Base-by-base conservation (phyloP, 2,888 invertebrate genomes). In the Elmis aenea region DNA sequence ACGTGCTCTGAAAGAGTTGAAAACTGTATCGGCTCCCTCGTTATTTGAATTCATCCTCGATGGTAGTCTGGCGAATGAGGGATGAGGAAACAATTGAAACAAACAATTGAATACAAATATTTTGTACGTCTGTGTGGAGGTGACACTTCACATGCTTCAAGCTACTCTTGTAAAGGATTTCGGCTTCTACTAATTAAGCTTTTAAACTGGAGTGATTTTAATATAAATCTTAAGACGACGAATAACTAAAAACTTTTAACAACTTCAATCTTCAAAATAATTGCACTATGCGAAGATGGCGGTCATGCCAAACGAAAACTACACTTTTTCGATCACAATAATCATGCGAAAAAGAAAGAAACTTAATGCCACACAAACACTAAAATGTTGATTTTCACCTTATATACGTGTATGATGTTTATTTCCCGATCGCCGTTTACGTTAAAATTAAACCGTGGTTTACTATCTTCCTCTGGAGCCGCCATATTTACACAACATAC, bases 401-500 rank as follows among this genome's bases (percentile, higher is more conserved):
- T 65, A 59, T 66, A 65, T 52, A 64, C 61, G 47, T 54, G 59
- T 51, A 63, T 50, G 60, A 59, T 57, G 60, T 58, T 60, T 60
- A 55, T 60, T 58, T 64, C 62, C 56, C 55, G 58, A 36, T 62
- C 60, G 56, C 55, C 60, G 58, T 61, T 61, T 59, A 59, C 55
- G 54, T 61, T 57, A 56, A 55, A 53, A 58, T 55, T 58, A 59
- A 56, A 61, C 58, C 59, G 59, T 48, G 57, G 57, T 61, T 64
- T 64, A 59, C 64, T 66, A 61, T 62, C 62, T 55, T 64, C 65
- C 55, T 61, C 64, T 51, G 57, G 56, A 50, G 62, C 64, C 65
- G 65, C 66, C 66, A 66, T 66, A 63, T 65, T 66, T 64, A 64
- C 62, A 62, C 57, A 34, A 48, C 42, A 46, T 47, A 47, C 51